Conservation (phyloP, 2,888 invertebrate genomes). For the Archaeoteleia sp. region DNA sequence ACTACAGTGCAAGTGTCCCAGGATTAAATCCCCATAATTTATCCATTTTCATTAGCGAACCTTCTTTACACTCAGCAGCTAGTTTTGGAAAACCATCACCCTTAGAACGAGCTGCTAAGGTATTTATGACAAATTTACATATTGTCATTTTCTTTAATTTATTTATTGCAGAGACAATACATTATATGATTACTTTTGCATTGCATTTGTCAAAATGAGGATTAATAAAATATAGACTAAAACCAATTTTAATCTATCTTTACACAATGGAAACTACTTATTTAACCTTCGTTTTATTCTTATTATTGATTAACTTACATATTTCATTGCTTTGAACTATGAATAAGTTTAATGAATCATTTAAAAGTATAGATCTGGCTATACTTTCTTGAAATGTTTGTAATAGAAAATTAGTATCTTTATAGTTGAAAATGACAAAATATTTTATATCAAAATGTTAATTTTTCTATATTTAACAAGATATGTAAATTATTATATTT, state of each 20-base stretch:
- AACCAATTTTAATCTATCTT: constrained; percentile 2
- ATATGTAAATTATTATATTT: not conserved
- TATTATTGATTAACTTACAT: constrained; percentile 5
- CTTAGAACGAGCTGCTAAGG: constrained; percentile 86
- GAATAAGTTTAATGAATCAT: not conserved
- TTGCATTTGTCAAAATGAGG: no score
- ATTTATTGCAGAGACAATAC: constrained; percentile 25
- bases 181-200: no score
- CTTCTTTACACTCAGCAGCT: constrained; percentile 76
- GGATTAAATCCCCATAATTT: constrained; percentile 80
- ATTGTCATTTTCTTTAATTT: constrained; percentile 2
- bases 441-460: no score
- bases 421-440: no score
- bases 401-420: no score
- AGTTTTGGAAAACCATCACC: constrained; percentile 77
- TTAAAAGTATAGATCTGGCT: not conserved
- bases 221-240: no score
- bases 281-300: constrained; percentile 1
- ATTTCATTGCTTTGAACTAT: no score
- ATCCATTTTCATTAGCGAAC: constrained; percentile 86
- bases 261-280: constrained; percentile 14
- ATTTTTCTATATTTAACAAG: no score
- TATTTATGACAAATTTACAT: constrained; percentile 63
- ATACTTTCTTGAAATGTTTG: not conserved
- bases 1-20: constrained; percentile 79